These are phyloP conservation scores for Drosophila trapezifrons DNA, from an alignment of 1,140 invertebrate species.

Conservation along the genomic window DNA sequence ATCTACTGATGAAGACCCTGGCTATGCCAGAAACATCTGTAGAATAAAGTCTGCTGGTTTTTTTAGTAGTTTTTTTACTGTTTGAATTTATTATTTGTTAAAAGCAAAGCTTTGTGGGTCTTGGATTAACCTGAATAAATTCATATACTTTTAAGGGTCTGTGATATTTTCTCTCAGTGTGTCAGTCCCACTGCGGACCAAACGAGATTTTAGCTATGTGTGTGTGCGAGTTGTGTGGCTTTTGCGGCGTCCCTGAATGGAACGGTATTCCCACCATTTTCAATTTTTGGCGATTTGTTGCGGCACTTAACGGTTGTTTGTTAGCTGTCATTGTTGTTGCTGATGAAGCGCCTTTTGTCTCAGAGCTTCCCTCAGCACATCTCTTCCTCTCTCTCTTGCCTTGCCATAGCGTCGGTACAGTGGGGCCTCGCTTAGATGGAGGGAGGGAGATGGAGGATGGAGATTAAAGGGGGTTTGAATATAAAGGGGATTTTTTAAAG, in stretches of 20 bases:
- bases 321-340: constrained; percentile 81
- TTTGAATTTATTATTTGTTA: not conserved
- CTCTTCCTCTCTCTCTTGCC: not conserved
- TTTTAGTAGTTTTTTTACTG: too few relatives aligned
- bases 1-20: too few relatives aligned
- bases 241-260: constrained; percentile 34
- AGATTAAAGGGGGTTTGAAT: too few relatives aligned
- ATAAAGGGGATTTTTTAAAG: too few relatives aligned
- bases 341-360: constrained; percentile 76
- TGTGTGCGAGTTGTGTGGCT: constrained; percentile 37
- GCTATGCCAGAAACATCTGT: too few relatives aligned
- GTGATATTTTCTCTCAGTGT: constrained; percentile 18
- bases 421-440: not conserved
- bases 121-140: too few relatives aligned
- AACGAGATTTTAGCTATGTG: constrained; percentile 63
- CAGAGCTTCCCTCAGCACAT: constrained; percentile 1
- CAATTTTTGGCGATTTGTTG: constrained; percentile 83
- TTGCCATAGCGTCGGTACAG: constrained; percentile 6
- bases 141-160: too few relatives aligned
- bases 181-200: constrained; percentile 13
- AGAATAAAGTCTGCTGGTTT: too few relatives aligned
- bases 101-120: too few relatives aligned
- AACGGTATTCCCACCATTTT: constrained; percentile 76
- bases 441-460: too few relatives aligned
- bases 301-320: constrained; percentile 81